Evolutionary conservation across 1,140 invertebrate genomes (phyloP).

Genomic region (Bombus breviceps): DNA sequence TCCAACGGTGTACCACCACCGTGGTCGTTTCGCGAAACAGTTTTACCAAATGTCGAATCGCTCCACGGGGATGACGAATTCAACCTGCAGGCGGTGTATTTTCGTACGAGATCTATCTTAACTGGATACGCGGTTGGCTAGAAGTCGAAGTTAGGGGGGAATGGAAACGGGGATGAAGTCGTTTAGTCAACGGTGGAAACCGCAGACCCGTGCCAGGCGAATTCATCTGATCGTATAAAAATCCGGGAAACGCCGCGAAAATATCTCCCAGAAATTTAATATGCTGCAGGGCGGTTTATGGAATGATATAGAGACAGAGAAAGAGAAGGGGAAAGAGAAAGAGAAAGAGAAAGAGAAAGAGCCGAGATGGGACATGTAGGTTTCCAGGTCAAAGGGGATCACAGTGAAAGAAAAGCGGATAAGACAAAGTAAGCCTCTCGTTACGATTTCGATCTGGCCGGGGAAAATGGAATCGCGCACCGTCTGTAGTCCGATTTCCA

Average conservation of each 20-base stretch:
- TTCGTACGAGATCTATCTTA: slow-evolving; percentile 29
- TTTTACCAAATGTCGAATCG: slow-evolving; percentile 28
- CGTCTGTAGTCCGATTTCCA: slow-evolving; percentile 26
- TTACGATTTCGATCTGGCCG: slow-evolving; percentile 46
- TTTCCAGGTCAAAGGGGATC: slow-evolving; percentile 66
- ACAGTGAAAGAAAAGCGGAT: slow-evolving; percentile 29
- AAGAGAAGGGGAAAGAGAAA: not conserved
- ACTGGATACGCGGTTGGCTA: not conserved
- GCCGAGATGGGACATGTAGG: slow-evolving; percentile 64
- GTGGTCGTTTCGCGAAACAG: slow-evolving; percentile 19
- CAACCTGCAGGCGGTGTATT: not conserved
- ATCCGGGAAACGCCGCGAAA: slow-evolving; percentile 58
- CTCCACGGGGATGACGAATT: slow-evolving; percentile 15
- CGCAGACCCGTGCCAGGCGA: slow-evolving; percentile 22
- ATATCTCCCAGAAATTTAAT: slow-evolving; percentile 70
- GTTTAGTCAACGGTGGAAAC: slow-evolving; percentile 37
- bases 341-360: not conserved
- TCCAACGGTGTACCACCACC: not conserved
- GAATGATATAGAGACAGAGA: not conserved
- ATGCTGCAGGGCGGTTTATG: slow-evolving; percentile 54
- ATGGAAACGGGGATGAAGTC: slow-evolving; percentile 8
- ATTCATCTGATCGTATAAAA: slow-evolving; percentile 60
- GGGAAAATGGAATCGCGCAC: slow-evolving; percentile 38
- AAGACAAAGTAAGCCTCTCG: slow-evolving; percentile 48
- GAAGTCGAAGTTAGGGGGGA: not conserved